These are phyloP conservation scores for Periparus ater DNA, from an alignment of 2,797 vertebrate genomes.

Conservation along the genomic window DNA sequence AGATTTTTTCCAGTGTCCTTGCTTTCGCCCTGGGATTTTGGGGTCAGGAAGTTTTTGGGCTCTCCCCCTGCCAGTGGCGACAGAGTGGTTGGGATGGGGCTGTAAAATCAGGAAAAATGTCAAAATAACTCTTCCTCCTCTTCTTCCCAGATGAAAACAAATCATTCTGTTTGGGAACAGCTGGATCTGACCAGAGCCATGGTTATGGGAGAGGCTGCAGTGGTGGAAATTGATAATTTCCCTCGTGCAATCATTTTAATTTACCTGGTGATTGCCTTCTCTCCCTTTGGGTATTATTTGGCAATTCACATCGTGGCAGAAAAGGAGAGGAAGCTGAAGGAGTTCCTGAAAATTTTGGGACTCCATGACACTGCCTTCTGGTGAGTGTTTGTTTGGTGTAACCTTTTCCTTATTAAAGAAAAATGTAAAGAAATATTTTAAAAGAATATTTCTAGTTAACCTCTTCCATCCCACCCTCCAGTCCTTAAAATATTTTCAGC, in stretches of 20 bases:
- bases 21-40: background rate
- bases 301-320: slow-evolving; percentile 95
- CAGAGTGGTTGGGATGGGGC: background rate
- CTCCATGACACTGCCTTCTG: slow-evolving; percentile 95
- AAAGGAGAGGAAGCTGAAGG: slow-evolving; percentile 93
- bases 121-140: background rate
- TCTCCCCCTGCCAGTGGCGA: accelerated
- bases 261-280: slow-evolving; percentile 95
- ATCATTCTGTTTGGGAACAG: slow-evolving; percentile 85
- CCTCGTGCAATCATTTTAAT: slow-evolving; percentile 93
- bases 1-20: accelerated
- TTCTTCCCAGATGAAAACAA: slow-evolving; percentile 86
- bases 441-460: background rate
- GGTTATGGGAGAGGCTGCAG: slow-evolving; percentile 90
- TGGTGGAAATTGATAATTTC: slow-evolving; percentile 92
- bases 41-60: background rate
- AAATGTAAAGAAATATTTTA: accelerated
- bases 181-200: slow-evolving; percentile 81
- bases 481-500: background rate
- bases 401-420: background rate
- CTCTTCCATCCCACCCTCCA: background rate
- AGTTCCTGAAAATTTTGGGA: slow-evolving; percentile 95
- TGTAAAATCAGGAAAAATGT: background rate
- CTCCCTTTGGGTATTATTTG: slow-evolving; percentile 94
- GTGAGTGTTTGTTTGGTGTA: slow-evolving; percentile 69